Evolutionary conservation across 2,113 vertebrate genomes (phyloP).

Genomic region (Sander lucioperca): DNA sequence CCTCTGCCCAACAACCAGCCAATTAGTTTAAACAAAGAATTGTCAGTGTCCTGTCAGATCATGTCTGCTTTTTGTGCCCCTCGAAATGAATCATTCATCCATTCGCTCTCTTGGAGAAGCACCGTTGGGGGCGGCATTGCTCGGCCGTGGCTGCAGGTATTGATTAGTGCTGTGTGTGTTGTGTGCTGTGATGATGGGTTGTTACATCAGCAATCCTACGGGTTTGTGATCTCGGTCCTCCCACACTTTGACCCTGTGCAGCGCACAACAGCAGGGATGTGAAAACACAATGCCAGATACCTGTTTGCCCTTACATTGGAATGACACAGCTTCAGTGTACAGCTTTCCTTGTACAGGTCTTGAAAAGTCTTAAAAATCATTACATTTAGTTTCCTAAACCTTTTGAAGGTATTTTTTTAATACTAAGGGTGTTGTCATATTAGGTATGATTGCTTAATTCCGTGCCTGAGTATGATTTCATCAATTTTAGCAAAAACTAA

Average conservation of each 20-base stretch:
- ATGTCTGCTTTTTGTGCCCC: conserved; percentile 40
- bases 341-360: background rate
- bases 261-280: conserved; percentile 38
- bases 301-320: conserved; percentile 15
- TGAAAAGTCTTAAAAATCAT: background rate
- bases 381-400: background rate
- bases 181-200: conserved; percentile 42
- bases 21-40: conserved; percentile 58
- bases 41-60: conserved; percentile 31
- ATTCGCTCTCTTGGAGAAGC: conserved; percentile 31
- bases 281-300: conserved; percentile 33
- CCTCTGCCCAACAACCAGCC: conserved; percentile 40
- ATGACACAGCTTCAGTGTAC: conserved; percentile 15
- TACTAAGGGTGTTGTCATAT: background rate
- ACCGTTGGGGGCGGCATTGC: conserved; percentile 9
- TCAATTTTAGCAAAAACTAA: background rate
- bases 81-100: conserved; percentile 41
- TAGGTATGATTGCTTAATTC: background rate
- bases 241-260: conserved; percentile 48
- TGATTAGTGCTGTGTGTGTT: conserved; percentile 52
- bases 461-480: background rate
- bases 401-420: background rate
- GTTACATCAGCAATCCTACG: conserved; percentile 36
- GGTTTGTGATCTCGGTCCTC: conserved; percentile 53
- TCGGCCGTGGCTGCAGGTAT: conserved; percentile 28